phyloP scores from a whole-genome alignment of 1,140 invertebrate genomes.

The Pogonomyrmex californicus region DNA sequence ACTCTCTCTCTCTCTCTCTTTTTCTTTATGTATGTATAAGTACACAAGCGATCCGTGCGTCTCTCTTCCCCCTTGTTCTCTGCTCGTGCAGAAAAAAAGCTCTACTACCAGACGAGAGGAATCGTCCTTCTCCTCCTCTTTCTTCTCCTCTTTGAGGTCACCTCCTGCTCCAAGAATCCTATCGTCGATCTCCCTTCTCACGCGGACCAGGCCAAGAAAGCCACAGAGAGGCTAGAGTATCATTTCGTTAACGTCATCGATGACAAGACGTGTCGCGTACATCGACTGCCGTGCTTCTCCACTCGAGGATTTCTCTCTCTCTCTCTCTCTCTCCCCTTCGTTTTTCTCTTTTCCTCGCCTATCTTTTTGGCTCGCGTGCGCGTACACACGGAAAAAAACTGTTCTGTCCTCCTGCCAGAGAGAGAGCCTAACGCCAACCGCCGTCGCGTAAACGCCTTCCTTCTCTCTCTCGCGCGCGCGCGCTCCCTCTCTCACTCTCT shows the following conservation, averaged over 20 bases:
- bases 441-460: conserved; percentile 69
- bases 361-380: conserved; percentile 54
- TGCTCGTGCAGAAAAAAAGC: conserved; percentile 22
- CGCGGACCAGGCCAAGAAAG: conserved; percentile 56
- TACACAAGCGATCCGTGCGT: conserved; percentile 27
- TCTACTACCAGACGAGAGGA: conserved; percentile 47
- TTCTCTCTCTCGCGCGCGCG: conserved; percentile 57
- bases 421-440: conserved; percentile 66
- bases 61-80: conserved; percentile 16
- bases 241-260: conserved; percentile 70
- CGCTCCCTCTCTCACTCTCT: conserved; percentile 49
- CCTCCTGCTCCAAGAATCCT: conserved; percentile 17
- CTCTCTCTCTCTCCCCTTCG: conserved; percentile 2
- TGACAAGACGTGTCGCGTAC: conserved; percentile 61
- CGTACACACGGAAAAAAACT: conserved; percentile 70
- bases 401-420: conserved; percentile 65
- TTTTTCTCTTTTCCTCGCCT: conserved; percentile 32
- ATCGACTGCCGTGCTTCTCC: conserved; percentile 42
- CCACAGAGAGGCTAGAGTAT: conserved; percentile 67
- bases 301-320: conserved; percentile 38
- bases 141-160: background rate
- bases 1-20: background rate
- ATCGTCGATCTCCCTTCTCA: conserved; percentile 22
- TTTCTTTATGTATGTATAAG: conserved; percentile 9
- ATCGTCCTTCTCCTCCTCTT: conserved; percentile 13